phyloP scores from a whole-genome alignment of 2,113 vertebrate species.

The Fregata magnificens region DNA sequence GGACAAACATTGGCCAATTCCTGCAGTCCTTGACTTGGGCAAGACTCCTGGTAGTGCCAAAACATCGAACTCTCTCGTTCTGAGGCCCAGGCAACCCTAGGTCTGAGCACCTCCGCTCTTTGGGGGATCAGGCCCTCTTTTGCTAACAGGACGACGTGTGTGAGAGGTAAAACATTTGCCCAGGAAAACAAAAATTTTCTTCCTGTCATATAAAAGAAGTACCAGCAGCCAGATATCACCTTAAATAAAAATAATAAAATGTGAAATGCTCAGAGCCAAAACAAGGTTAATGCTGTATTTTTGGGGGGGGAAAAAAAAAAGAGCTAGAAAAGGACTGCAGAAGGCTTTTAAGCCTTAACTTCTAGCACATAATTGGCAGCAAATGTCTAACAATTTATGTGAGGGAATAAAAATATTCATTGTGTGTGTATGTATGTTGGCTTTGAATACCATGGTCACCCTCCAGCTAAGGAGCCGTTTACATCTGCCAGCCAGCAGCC shows the following conservation, averaged over 20 bases:
- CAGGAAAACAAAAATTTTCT: background rate
- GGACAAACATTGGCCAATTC: background rate
- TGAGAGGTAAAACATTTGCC: background rate
- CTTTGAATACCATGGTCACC: conserved; percentile 1
- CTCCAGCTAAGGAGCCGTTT: conserved; percentile 36
- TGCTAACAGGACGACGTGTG: background rate
- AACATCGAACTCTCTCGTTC: background rate
- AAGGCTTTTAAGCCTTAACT: background rate
- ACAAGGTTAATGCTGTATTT: background rate
- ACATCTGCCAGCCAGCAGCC: conserved; percentile 45
- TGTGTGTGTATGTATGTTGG: conserved; percentile 36
- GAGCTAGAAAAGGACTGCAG: background rate
- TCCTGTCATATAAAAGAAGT: background rate
- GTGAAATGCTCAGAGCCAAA: background rate
- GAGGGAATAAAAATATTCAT: conserved; percentile 43
- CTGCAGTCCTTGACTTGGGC: background rate
- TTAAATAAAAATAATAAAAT: background rate
- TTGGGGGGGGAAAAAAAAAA: accelerated
- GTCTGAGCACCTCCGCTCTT: background rate
- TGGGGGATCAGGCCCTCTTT: background rate
- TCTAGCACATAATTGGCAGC: conserved; percentile 47
- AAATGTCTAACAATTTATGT: conserved; percentile 24
- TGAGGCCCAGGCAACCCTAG: background rate
- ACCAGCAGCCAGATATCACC: background rate
- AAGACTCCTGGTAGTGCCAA: background rate